phyloP scores from a whole-genome alignment of 2,888 invertebrate genomes.

The Macroteleia sp. region DNA sequence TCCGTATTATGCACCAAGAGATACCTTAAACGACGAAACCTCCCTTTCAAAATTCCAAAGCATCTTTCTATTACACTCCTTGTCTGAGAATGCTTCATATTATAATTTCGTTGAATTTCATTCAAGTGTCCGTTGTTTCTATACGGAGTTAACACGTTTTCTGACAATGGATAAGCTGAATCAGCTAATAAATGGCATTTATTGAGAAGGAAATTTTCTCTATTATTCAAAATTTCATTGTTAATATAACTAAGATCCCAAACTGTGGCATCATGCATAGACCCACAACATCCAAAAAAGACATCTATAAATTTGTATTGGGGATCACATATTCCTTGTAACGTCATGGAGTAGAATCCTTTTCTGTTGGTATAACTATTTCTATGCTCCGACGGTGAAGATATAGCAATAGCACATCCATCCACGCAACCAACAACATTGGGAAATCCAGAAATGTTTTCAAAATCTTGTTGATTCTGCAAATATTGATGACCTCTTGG shows the following conservation, averaged over 20 bases:
- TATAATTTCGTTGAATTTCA: neutral
- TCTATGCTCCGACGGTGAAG: neutral
- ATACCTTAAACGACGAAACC: conserved; percentile 26
- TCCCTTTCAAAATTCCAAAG: conserved; percentile 21
- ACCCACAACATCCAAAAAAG: conserved; percentile 2
- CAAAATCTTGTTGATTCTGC: neutral
- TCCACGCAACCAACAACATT: neutral
- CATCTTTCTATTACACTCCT: conserved; percentile 21
- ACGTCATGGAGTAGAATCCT: neutral
- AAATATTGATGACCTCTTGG: neutral
- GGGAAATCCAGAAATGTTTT: neutral
- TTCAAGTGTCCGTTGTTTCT: conserved; percentile 20
- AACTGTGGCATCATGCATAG: conserved; percentile 6
- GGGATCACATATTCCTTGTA: conserved; percentile 1
- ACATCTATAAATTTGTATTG: conserved; percentile 1
- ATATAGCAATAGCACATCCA: conserved; percentile 8
- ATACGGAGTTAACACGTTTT: conserved; percentile 12
- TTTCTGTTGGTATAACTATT: conserved; percentile 2
- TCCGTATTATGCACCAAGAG: conserved; percentile 10
- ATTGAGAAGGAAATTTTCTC: neutral
- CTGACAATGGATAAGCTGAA: conserved; percentile 4
- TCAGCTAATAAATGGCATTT: neutral
- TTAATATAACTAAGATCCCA: neutral
- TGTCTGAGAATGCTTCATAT: conserved; percentile 6
- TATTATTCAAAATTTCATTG: neutral